These are phyloP conservation scores for Batillaria attramentaria DNA, from an alignment of 1,140 invertebrate genomes.

Conservation along the genomic window DNA sequence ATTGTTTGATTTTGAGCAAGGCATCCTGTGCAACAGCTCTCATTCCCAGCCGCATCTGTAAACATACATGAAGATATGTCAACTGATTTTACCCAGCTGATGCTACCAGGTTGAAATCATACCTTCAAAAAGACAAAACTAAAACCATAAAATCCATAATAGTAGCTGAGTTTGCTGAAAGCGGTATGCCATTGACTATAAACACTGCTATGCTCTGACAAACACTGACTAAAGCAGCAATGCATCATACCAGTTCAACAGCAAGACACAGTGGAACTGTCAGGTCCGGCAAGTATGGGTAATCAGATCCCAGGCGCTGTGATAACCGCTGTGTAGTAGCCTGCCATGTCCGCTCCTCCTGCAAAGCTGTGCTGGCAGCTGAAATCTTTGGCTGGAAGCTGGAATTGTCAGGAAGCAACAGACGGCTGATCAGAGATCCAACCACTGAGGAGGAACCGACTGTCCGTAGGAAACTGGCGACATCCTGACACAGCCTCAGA, in stretches of 20 bases:
- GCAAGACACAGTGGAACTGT: slow-evolving; percentile 57
- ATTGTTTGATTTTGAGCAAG: not conserved
- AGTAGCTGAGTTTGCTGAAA: too few relatives aligned
- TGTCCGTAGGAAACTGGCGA: slow-evolving; percentile 51
- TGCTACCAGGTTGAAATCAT: too few relatives aligned
- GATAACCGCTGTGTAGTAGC: slow-evolving; percentile 54
- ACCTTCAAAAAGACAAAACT: not conserved
- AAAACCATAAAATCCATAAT: not conserved
- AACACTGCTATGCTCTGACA: too few relatives aligned
- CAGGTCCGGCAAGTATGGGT: slow-evolving; percentile 60
- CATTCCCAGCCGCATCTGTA: slow-evolving; percentile 55
- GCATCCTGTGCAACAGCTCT: slow-evolving; percentile 44
- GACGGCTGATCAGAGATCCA: slow-evolving; percentile 47
- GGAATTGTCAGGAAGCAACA: slow-evolving; percentile 14
- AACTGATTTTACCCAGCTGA: too few relatives aligned
- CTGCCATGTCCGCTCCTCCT: slow-evolving; percentile 62
- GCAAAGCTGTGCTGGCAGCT: slow-evolving; percentile 29
- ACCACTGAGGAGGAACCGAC: slow-evolving; percentile 48
- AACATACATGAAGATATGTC: not conserved
- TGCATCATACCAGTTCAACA: slow-evolving; percentile 53
- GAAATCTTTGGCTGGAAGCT: not conserved
- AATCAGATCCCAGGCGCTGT: slow-evolving; percentile 46
- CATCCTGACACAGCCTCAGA: slow-evolving; percentile 48
- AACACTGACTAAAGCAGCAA: too few relatives aligned
- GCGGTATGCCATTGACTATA: too few relatives aligned